Evolutionary conservation across 2,888 invertebrate genomes (phyloP), one percentile per base, ranked within the genome.

Genomic region (Drosophila recens): DNA sequence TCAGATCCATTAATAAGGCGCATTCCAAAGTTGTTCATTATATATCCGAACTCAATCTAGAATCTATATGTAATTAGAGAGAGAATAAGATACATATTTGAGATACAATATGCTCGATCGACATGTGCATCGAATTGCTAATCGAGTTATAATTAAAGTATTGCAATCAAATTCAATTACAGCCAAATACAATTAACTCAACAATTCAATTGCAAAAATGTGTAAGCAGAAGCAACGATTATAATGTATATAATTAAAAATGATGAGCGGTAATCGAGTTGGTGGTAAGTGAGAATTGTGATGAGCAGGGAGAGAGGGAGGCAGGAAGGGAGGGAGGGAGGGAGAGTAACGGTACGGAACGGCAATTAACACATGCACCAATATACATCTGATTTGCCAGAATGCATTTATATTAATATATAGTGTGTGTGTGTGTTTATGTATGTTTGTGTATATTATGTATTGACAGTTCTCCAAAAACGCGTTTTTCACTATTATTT

Each of bases 1-100:
- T 88, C 85, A 87, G 89, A 90, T 89, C 80, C 89, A 84, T 82
- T 82, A 72, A 71, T 90, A 90, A 90, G 89, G 89, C 90, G 87
- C 79, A 76, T 90, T 87, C 90, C 76, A 87, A 89, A 79, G 75
- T 71, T 72, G 78, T 76, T 80, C 74, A 72, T 56, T 79, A 67
- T 59, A 72, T 59, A 72, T 81, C 79, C 81, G 86, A 85, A 87
- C 67, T 82, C 79, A 82, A 79, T 82, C 87, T 80, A 78, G 82
- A 68, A 87, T 75, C 82, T 87, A 90, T 78, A 90, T 54, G 57
- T 59, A 83, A 83, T 86, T 78, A 83, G 84, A 79, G 68, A 79
- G 68, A 89, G 78, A 75, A 74, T 80, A 69, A 61, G 68, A 75
- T 80, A 61, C 67, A 75, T 80, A 77, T 78, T 79, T 67, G 58